phyloP scores from a whole-genome alignment of 2,888 invertebrate genomes.

The Hydriomena furcata region DNA sequence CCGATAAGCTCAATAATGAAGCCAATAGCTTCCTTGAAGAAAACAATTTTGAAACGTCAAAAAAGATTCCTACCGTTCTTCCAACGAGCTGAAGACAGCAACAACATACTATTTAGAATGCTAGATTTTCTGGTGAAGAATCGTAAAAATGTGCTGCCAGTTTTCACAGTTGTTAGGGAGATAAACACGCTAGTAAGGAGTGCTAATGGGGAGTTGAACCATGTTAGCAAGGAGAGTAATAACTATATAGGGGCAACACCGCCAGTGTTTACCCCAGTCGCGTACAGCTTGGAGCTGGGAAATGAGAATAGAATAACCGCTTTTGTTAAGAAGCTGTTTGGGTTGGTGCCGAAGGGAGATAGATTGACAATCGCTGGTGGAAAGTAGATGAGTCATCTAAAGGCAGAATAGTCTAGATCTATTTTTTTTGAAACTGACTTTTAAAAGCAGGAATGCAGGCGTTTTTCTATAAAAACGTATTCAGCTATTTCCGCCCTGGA shows the following conservation, averaged over 20 bases:
- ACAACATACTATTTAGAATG: constrained; percentile 55
- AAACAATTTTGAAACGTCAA: constrained; percentile 41
- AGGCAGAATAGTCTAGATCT: constrained; percentile 2
- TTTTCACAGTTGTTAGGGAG: constrained; percentile 62
- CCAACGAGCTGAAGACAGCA: constrained; percentile 40
- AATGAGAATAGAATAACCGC: constrained; percentile 47
- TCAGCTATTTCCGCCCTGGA: too few species aligned
- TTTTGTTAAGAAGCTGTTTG: constrained; percentile 48
- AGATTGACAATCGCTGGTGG: constrained; percentile 52
- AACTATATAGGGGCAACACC: constrained; percentile 58
- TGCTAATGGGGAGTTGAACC: constrained; percentile 58
- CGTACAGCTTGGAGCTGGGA: constrained; percentile 58
- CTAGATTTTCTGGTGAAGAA: constrained; percentile 57
- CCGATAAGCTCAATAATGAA: constrained; percentile 7
- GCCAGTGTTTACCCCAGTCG: constrained; percentile 39
- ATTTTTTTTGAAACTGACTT: too few species aligned
- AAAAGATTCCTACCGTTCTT: constrained; percentile 59
- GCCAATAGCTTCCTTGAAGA: constrained; percentile 21
- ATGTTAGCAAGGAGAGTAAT: constrained; percentile 57
- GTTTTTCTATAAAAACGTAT: too few species aligned
- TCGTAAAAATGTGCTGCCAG: constrained; percentile 53
- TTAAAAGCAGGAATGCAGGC: too few species aligned
- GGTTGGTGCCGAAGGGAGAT: constrained; percentile 49
- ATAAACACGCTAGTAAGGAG: constrained; percentile 64
- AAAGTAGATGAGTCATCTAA: too few species aligned